phyloP scores from a whole-genome alignment of 2,888 invertebrate genomes.

The Xanthorhoe designata region DNA sequence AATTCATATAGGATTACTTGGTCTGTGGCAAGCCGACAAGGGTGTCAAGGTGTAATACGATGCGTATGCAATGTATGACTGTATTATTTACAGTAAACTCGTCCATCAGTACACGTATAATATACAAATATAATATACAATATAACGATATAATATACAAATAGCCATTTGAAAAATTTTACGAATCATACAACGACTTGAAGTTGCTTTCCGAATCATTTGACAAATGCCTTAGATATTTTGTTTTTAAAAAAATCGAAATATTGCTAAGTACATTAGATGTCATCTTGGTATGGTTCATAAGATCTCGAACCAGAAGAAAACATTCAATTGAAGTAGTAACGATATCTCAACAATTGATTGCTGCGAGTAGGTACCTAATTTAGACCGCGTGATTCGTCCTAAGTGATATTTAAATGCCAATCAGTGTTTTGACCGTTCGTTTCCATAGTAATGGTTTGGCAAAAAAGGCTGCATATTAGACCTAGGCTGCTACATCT shows the following conservation, averaged over 20 bases:
- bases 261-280: too few relatives aligned
- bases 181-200: background rate
- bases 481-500: background rate
- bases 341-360: conserved; percentile 26
- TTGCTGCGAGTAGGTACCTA: conserved; percentile 8
- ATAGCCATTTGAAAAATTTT: background rate
- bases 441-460: conserved; percentile 33
- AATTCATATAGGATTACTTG: conserved; percentile 66
- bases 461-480: conserved; percentile 14
- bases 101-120: background rate
- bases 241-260: too few relatives aligned
- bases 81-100: conserved; percentile 4
- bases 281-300: background rate
- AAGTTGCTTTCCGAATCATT: too few relatives aligned
- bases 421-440: conserved; percentile 29
- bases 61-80: conserved; percentile 43
- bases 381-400: conserved; percentile 29
- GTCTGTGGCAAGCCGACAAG: conserved; percentile 55
- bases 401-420: conserved; percentile 36
- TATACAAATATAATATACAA: background rate
- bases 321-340: conserved; percentile 1
- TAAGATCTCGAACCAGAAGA: background rate
- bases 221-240: too few relatives aligned
- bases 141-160: background rate
- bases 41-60: conserved; percentile 72